Evolutionary conservation across 2,888 invertebrate species (phyloP).

Genomic region (Pristionchus mayeri): DNA sequence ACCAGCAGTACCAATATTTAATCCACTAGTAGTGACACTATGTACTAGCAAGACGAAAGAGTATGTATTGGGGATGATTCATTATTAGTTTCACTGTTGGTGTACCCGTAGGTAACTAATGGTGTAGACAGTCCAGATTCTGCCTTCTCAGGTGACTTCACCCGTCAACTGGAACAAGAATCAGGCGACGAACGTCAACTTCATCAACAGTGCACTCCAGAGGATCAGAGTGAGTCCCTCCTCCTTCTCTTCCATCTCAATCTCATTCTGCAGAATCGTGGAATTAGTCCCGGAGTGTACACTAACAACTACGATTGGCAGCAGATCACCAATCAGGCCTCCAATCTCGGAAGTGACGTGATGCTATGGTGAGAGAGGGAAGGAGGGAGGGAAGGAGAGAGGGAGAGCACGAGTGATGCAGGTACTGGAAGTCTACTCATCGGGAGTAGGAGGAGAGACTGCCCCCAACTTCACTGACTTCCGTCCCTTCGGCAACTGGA

Average conservation of each 20-base stretch:
- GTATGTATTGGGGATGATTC: too few relatives aligned
- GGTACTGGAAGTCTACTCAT: constrained; percentile 51
- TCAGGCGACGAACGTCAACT: constrained; percentile 42
- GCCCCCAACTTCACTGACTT: constrained; percentile 47
- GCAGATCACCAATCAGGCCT: constrained; percentile 51
- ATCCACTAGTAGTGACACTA: too few relatives aligned
- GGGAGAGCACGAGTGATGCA: not conserved
- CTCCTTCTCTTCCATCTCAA: not conserved
- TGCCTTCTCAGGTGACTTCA: constrained; percentile 48
- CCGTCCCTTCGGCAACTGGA: constrained; percentile 49
- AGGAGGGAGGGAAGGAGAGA: not conserved
- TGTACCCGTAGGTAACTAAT: too few relatives aligned
- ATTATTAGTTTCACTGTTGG: too few relatives aligned
- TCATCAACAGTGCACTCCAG: constrained; percentile 49
- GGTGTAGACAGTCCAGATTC: too few relatives aligned
- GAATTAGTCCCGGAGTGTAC: constrained; percentile 53
- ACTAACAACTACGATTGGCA: constrained; percentile 55
- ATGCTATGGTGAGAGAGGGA: constrained; percentile 50
- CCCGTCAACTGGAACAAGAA: constrained; percentile 51
- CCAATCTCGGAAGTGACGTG: constrained; percentile 48
- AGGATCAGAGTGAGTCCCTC: constrained; percentile 22
- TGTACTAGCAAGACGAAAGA: too few relatives aligned
- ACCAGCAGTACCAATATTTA: not conserved
- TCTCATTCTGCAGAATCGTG: constrained; percentile 35
- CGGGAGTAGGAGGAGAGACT: constrained; percentile 37